Base-by-base conservation (phyloP, 2,888 invertebrate species). In the Ischnura elegans region DNA sequence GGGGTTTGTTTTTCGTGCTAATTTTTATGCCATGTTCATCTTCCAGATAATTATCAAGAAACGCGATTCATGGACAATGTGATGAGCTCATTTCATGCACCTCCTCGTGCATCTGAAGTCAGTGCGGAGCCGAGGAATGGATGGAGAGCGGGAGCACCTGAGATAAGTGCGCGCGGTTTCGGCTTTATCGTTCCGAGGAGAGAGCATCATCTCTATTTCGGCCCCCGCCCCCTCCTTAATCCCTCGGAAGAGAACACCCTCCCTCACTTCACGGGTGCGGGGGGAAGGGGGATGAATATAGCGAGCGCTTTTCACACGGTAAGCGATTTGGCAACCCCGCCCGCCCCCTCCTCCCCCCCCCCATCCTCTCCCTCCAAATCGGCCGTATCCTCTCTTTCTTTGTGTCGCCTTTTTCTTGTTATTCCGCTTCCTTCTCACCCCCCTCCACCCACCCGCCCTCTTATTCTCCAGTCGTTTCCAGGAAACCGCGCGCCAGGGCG, bases 261-360 rank as follows among this genome's bases (percentile, higher is more conserved):
- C 5, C 47, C 47, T 13, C 47, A 13, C 47, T 5, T 13, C 13
- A 47, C 8, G 47, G 5, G 47, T 47, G 51, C 1, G 51, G 13
- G 51, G 51, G 85, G 21, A n/a, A 25, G 86, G 25, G 45, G 86
- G 86, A 21, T 21, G 86, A 1, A 46, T 25, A 43, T n/a, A 86
- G 10, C n/a, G 21, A 21, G 43, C 86, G 45, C 46, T 46, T 21
- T 86, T 46, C 45, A n/a, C 86, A 46, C n/a, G 45, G 25, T 25
- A 86, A 46, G 25, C 46, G 46, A 86, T 86, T 86, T n/a, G 86
- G 43, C 86, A 86, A 86, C 86, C n/a, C 45, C 45, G 86, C 45
- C 25, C 43, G 13, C 45, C 36, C 5, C 76, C 76, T 29, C 61
- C 5, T 5, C 16, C 16, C 66, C 29, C 8, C 29, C 29, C 29